Conservation (phyloP, 2,113 vertebrate species). For the Odocoileus virginianus region DNA sequence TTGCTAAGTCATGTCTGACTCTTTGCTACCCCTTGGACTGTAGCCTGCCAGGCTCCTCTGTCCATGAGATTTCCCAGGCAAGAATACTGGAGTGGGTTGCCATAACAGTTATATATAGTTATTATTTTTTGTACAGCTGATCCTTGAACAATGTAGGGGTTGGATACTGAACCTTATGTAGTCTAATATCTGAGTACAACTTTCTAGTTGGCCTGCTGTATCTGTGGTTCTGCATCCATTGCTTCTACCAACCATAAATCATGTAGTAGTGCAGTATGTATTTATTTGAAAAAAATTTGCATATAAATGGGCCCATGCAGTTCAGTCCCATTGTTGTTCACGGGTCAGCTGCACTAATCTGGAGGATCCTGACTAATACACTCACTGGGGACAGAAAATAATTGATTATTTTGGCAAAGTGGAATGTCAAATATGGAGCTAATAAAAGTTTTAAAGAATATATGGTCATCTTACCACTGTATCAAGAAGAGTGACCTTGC, state of each 20-base stretch:
- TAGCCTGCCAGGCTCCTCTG: background rate
- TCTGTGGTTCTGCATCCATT: background rate
- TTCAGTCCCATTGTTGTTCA: background rate
- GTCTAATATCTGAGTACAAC: background rate
- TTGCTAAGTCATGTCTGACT: background rate
- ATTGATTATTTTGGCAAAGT: background rate
- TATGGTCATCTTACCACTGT: background rate
- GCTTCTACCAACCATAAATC: background rate
- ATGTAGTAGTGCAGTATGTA: background rate
- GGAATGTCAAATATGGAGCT: background rate
- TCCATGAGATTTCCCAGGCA: background rate
- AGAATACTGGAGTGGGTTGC: background rate
- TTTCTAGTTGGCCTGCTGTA: background rate
- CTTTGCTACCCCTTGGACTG: background rate
- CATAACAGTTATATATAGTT: background rate
- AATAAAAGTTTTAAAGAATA: background rate
- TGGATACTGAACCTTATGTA: background rate
- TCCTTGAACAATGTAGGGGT: background rate
- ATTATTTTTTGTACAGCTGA: background rate
- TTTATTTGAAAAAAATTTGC: background rate
- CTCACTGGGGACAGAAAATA: background rate
- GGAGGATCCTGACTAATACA: background rate
- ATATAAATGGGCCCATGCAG: background rate
- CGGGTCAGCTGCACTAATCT: background rate
- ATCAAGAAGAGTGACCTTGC: background rate